Conservation (phyloP, 2,797 vertebrate species). For the Bothrops alternatus region DNA sequence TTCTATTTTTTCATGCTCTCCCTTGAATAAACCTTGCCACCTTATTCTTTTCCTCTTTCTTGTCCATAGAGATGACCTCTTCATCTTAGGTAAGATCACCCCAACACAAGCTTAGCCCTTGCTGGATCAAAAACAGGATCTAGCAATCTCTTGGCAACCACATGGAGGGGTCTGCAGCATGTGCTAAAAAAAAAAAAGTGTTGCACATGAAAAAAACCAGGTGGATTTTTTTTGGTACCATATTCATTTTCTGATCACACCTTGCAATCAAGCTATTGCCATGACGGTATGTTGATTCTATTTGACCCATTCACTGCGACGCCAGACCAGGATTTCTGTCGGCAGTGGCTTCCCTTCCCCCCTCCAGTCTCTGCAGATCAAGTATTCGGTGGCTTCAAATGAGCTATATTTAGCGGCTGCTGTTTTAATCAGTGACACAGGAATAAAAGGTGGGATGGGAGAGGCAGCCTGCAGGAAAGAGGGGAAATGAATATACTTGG, state of each 20-base stretch:
- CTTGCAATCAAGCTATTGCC: not conserved
- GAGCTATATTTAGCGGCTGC: constrained; percentile 13
- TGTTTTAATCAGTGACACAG: constrained; percentile 22
- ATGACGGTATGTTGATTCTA: not conserved
- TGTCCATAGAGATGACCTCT: not conserved
- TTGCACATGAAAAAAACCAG: not conserved
- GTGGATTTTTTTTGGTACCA: not conserved
- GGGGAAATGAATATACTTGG: not conserved
- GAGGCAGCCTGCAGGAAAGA: not conserved
- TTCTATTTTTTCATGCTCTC: not conserved
- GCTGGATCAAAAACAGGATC: not conserved
- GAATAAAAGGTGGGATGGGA: constrained; percentile 2
- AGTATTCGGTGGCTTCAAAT: constrained; percentile 12
- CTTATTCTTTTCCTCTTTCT: not conserved
- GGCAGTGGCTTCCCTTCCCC: constrained; percentile 3
- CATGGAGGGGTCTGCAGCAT: not conserved
- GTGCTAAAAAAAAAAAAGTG: not conserved
- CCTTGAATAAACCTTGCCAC: not conserved
- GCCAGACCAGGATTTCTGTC: not conserved
- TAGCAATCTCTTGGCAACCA: not conserved
- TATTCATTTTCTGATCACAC: not conserved
- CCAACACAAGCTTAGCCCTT: not conserved
- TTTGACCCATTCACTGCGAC: not conserved
- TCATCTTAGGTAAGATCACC: not conserved
- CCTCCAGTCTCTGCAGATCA: constrained; percentile 17